Evolutionary conservation across 1,140 invertebrate genomes (phyloP).

Genomic region (Oryctes rhinoceros): DNA sequence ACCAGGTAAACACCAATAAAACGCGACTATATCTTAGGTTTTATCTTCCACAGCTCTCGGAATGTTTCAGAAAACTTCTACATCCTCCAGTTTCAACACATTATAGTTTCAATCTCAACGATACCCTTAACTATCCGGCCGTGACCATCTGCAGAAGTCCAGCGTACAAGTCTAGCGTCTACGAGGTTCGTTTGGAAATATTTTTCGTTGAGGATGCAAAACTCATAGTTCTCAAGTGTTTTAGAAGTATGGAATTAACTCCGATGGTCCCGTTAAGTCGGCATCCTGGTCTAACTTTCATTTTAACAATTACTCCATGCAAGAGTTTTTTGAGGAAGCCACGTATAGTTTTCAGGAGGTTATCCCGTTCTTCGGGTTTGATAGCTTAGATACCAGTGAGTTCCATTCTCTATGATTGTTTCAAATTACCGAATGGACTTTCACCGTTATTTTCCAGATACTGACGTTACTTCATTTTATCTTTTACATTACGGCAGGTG

Average conservation of each 20-base stretch:
- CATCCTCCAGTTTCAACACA: constrained; percentile 70
- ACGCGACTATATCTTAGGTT: neutral
- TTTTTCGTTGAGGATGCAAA: neutral
- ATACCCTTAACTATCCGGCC: constrained; percentile 69
- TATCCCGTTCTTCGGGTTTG: constrained; percentile 10
- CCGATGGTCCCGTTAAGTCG: neutral
- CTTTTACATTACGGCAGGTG: constrained; percentile 46
- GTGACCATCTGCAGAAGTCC: constrained; percentile 70
- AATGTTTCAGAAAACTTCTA: constrained; percentile 66
- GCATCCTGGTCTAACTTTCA: neutral
- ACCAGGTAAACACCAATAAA: constrained; percentile 52
- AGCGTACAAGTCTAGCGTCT: constrained; percentile 65
- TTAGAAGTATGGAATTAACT: constrained; percentile 9
- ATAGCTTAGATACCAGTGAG: neutral
- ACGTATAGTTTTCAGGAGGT: constrained; percentile 10
- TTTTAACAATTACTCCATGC: neutral
- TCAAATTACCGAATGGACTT: too few species aligned
- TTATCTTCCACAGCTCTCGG: constrained; percentile 60
- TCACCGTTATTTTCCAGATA: constrained; percentile 45
- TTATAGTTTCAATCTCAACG: constrained; percentile 69
- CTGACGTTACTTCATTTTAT: neutral
- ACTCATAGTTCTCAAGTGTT: neutral
- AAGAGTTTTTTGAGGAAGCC: constrained; percentile 21
- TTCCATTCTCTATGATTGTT: neutral
- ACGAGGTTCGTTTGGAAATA: constrained; percentile 58